A percentile compares a stretch with the other conserved stretches of the same genome.
Evolutionary conservation across 2,797 vertebrate genomes (phyloP).

Genomic region (Schizopygopsis pylzovi): DNA sequence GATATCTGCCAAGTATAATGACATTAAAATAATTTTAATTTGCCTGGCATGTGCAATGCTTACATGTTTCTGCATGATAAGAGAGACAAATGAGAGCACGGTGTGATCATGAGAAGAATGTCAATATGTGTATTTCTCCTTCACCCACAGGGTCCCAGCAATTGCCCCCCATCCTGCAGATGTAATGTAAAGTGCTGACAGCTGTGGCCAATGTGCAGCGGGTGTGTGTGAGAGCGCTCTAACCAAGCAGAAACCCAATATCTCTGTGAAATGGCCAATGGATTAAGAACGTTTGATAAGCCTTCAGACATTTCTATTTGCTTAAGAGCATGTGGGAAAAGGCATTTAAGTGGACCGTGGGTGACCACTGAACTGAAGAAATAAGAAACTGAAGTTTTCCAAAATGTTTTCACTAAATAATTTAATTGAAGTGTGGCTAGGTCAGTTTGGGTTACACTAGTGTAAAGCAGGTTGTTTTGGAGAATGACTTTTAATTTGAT

Average conservation of each 20-base stretch:
- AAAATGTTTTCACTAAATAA: not conserved
- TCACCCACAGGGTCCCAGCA: constrained; percentile 25
- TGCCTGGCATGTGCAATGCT: constrained; percentile 1
- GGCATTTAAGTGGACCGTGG: constrained; percentile 21
- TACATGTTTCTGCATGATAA: constrained; percentile 22
- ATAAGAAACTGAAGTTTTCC: constrained; percentile 6
- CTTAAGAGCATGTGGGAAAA: constrained; percentile 37
- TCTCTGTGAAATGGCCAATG: constrained; percentile 81
- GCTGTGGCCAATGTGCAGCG: constrained; percentile 75
- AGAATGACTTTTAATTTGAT: not conserved
- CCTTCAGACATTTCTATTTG: constrained; percentile 79
- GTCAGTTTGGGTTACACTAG: not conserved
- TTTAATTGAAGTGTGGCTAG: not conserved
- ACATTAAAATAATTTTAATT: constrained; percentile 27
- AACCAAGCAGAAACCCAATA: constrained; percentile 80
- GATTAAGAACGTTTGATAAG: constrained; percentile 83
- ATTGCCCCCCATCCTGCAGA: constrained; percentile 69
- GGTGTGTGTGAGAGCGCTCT: constrained; percentile 75
- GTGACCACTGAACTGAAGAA: constrained; percentile 22
- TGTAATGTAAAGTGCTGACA: constrained; percentile 82
- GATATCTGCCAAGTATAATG: constrained; percentile 20
- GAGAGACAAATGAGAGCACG: constrained; percentile 10
- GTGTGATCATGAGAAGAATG: constrained; percentile 32
- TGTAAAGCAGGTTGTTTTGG: not conserved
- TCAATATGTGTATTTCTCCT: constrained; percentile 30